Conservation (phyloP, 2,888 invertebrate genomes). For the Oscheius onirici region DNA sequence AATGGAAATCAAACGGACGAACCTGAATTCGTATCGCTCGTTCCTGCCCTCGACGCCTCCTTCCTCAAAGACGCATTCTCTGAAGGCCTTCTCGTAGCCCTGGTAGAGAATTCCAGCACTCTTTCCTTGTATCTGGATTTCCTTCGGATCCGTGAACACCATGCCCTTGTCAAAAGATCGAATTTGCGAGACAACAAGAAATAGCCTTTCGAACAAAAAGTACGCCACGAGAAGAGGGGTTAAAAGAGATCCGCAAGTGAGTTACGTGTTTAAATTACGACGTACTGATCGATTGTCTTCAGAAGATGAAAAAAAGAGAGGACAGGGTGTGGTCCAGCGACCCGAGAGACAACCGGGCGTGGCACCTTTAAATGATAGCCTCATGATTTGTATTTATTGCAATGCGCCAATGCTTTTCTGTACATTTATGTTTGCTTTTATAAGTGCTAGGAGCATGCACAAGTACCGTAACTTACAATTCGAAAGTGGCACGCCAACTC, state of each 20-base stretch:
- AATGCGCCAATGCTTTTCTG: too few relatives aligned
- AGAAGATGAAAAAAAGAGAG: background rate
- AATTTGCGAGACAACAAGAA: too few relatives aligned
- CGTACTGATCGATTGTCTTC: background rate
- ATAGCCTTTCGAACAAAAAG: too few relatives aligned
- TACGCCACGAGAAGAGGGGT: too few relatives aligned
- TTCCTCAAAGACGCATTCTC: constrained; percentile 69
- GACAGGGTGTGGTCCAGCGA: too few relatives aligned
- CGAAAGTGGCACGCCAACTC: too few relatives aligned
- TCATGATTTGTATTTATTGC: too few relatives aligned
- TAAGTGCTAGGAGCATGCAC: too few relatives aligned
- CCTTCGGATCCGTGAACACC: constrained; percentile 26
- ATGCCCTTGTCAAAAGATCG: constrained; percentile 15
- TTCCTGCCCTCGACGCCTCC: constrained; percentile 66
- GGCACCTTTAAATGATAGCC: too few relatives aligned
- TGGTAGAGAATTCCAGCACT: constrained; percentile 69
- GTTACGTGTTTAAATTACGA: background rate
- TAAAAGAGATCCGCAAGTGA: background rate
- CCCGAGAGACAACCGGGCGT: too few relatives aligned
- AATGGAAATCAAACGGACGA: background rate
- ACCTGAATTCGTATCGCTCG: constrained; percentile 70
- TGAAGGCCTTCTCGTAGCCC: constrained; percentile 68
- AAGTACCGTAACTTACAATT: too few relatives aligned
- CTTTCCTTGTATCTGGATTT: constrained; percentile 66
- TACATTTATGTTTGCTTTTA: too few relatives aligned